Conservation (phyloP, 2,888 invertebrate genomes). For the Lasioglossum vierecki region DNA sequence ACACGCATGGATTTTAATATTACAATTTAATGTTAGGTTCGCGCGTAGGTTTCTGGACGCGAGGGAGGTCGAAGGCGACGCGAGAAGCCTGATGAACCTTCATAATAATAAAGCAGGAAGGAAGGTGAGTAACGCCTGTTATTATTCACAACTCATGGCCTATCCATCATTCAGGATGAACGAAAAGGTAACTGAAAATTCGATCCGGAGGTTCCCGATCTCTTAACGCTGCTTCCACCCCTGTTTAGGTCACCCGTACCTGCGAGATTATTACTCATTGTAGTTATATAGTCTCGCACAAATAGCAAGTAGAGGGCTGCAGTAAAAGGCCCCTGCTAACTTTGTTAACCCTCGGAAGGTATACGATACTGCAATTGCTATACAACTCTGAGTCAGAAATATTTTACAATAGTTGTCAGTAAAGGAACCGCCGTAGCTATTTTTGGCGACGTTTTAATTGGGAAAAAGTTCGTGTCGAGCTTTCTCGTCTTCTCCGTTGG, state of each 20-base stretch:
- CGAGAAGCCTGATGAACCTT: conserved; percentile 96
- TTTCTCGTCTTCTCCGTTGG: conserved; percentile 55
- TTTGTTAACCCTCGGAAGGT: neutral
- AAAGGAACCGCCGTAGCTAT: conserved; percentile 4
- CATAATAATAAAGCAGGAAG: conserved; percentile 98
- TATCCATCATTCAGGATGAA: neutral
- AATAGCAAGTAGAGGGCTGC: neutral
- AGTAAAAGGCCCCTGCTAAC: neutral
- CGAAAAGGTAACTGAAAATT: neutral
- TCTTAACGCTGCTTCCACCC: neutral
- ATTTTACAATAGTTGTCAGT: neutral
- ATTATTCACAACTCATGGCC: neutral
- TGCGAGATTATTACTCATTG: too few relatives aligned
- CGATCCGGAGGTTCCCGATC: neutral
- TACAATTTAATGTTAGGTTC: conserved; percentile 85
- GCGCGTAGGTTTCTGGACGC: conserved; percentile 96
- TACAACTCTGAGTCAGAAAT: neutral
- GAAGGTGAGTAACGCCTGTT: conserved; percentile 88
- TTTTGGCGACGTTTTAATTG: conserved; percentile 58
- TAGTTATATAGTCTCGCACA: too few relatives aligned
- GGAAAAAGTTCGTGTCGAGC: conserved; percentile 60
- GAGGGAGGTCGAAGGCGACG: conserved; percentile 94
- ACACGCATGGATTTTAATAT: conserved; percentile 66
- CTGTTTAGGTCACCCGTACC: neutral
- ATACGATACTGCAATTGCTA: neutral